Percentiles rank a stretch among this genome's conserved stretches.
Evolutionary conservation across 2,113 vertebrate species (phyloP).

Genomic region (Tursiops truncatus): DNA sequence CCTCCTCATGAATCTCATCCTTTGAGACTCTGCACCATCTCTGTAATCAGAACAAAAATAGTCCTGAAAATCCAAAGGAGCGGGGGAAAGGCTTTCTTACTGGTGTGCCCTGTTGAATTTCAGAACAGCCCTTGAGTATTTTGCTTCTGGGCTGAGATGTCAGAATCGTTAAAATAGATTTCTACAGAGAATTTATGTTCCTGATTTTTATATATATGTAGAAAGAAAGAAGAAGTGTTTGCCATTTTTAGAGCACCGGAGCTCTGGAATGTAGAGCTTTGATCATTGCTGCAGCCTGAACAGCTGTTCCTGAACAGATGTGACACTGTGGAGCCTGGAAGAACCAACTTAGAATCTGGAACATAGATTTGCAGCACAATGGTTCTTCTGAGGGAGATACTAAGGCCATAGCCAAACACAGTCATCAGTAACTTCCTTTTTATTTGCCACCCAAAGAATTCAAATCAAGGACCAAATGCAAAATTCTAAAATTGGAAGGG

Average conservation of each 20-base stretch:
- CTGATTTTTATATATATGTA: neutral
- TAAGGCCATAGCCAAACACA: neutral
- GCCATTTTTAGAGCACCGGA: slow-evolving; percentile 39
- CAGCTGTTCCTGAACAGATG: slow-evolving; percentile 79
- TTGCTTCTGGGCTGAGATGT: slow-evolving; percentile 41
- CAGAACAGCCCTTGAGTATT: slow-evolving; percentile 54
- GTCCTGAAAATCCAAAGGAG: neutral
- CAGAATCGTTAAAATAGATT: slow-evolving; percentile 35
- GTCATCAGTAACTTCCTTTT: neutral
- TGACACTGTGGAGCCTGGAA: slow-evolving; percentile 52
- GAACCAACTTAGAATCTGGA: slow-evolving; percentile 49
- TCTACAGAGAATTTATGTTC: neutral
- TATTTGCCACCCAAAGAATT: neutral
- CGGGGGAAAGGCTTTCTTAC: neutral
- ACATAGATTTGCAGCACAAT: neutral
- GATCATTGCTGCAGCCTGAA: slow-evolving; percentile 27
- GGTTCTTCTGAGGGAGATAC: slow-evolving; percentile 25
- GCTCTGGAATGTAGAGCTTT: slow-evolving; percentile 17
- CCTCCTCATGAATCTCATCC: neutral
- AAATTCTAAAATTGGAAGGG: neutral
- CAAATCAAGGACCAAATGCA: neutral
- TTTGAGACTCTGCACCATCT: neutral
- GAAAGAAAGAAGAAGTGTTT: neutral
- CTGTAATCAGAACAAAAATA: neutral
- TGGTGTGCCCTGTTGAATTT: neutral